These are phyloP conservation scores for Nicator chloris DNA, from an alignment of 2,113 vertebrate genomes.

Conservation along the genomic window DNA sequence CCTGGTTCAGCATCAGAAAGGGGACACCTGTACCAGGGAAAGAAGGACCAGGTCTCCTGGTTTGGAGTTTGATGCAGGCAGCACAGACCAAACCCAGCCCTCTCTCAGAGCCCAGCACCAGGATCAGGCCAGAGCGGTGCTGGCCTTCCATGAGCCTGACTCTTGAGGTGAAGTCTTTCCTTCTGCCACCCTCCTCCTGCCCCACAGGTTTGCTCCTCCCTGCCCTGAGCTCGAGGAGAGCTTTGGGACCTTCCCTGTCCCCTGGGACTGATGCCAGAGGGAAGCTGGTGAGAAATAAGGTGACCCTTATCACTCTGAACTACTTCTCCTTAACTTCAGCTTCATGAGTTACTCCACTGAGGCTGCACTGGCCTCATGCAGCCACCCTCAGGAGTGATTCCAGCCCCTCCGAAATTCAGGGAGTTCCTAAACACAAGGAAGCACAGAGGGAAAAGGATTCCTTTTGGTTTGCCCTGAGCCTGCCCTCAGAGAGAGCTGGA, in stretches of 20 bases:
- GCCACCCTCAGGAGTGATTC: background rate
- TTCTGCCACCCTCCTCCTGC: background rate
- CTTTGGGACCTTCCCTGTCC: background rate
- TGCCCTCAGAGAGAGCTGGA: background rate
- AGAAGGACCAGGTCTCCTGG: background rate
- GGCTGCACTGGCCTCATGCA: background rate
- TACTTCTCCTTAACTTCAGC: background rate
- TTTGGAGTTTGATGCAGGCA: background rate
- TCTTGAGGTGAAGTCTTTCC: background rate
- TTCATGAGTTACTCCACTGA: background rate
- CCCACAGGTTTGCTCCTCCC: background rate
- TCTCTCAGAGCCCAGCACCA: background rate
- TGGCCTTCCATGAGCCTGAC: background rate
- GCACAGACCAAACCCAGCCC: background rate
- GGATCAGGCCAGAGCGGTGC: accelerated
- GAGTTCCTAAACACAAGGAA: background rate
- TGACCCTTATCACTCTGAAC: background rate
- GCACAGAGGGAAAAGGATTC: background rate
- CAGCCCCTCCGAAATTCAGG: background rate
- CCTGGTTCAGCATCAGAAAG: background rate
- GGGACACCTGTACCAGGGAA: accelerated
- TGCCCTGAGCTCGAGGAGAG: background rate
- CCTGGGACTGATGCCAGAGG: background rate
- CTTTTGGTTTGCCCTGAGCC: background rate
- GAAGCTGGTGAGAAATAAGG: background rate